Evolutionary conservation across 2,888 invertebrate genomes (phyloP).

Genomic region (Himalopsyche kuldschensis): DNA sequence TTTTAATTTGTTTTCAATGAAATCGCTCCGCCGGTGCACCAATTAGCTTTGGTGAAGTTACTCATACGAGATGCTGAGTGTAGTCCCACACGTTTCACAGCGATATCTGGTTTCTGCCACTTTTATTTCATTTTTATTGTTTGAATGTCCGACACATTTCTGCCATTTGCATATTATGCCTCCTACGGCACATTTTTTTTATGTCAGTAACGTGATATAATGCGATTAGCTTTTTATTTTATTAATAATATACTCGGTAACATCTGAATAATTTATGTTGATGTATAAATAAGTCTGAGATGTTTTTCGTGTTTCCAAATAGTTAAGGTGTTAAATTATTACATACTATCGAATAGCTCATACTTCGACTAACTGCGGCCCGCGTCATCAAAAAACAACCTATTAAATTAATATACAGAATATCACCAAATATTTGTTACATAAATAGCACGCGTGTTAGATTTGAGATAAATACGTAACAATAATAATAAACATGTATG

Average conservation of each 20-base stretch:
- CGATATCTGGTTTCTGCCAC: constrained; percentile 19
- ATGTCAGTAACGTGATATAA: not conserved
- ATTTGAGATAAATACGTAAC: too few relatives aligned
- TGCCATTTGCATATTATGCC: constrained; percentile 20
- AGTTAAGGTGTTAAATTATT: not conserved
- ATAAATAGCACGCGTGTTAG: too few relatives aligned
- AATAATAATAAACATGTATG: too few relatives aligned
- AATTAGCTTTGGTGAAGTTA: not conserved
- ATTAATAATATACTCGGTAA: not conserved
- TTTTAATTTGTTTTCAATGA: not conserved
- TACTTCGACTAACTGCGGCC: too few relatives aligned
- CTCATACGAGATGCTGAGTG: not conserved
- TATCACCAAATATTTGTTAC: too few relatives aligned
- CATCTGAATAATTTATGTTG: not conserved
- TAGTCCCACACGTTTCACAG: constrained; percentile 19
- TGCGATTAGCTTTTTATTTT: not conserved
- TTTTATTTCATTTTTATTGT: constrained; percentile 24
- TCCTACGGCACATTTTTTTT: not conserved
- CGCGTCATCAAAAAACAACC: too few relatives aligned
- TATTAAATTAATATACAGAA: too few relatives aligned
- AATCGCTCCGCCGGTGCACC: not conserved
- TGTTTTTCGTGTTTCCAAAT: not conserved
- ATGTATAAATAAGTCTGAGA: not conserved
- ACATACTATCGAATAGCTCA: not conserved
- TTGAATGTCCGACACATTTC: not conserved